These are phyloP conservation scores for Lutjanus campechanus DNA, from an alignment of 2,797 vertebrate genomes.

Conservation along the genomic window DNA sequence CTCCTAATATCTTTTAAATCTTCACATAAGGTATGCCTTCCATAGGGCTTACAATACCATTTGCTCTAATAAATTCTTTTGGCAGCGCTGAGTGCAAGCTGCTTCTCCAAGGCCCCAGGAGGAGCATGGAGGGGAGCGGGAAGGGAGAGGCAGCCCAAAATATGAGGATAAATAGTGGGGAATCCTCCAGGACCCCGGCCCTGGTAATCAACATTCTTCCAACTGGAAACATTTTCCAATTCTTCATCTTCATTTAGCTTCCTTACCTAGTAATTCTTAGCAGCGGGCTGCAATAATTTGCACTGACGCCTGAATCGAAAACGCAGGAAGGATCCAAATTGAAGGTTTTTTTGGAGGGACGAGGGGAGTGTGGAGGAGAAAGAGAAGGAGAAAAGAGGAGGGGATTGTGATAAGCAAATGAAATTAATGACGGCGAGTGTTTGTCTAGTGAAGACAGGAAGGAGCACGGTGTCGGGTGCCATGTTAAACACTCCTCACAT, in stretches of 20 bases:
- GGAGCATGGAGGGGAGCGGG: constrained; percentile 69
- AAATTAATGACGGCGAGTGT: constrained; percentile 86
- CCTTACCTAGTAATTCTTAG: constrained; percentile 81
- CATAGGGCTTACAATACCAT: constrained; percentile 91
- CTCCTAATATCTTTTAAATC: constrained; percentile 92
- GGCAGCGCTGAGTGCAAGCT: constrained; percentile 88
- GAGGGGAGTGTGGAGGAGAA: constrained; percentile 16
- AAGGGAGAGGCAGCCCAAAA: constrained; percentile 85
- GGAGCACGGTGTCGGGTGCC: constrained; percentile 79
- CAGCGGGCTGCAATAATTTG: constrained; percentile 83
- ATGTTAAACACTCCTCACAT: constrained; percentile 87
- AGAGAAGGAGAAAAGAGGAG: constrained; percentile 25
- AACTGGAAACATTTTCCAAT: constrained; percentile 89
- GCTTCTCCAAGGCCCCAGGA: constrained; percentile 84
- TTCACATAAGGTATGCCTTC: constrained; percentile 92
- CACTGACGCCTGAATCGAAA: constrained; percentile 74
- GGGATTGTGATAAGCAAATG: constrained; percentile 81
- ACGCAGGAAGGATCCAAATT: constrained; percentile 66
- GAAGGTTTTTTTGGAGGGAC: constrained; percentile 42
- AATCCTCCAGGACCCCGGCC: constrained; percentile 85
- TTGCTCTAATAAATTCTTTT: constrained; percentile 93
- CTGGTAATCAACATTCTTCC: constrained; percentile 86
- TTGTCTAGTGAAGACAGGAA: constrained; percentile 81
- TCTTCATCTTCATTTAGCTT: constrained; percentile 90
- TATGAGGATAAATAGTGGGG: constrained; percentile 89